Evolutionary conservation across 2,888 invertebrate species (phyloP), one percentile per base, ranked within the genome.

Genomic region (Drosophila histrio): DNA sequence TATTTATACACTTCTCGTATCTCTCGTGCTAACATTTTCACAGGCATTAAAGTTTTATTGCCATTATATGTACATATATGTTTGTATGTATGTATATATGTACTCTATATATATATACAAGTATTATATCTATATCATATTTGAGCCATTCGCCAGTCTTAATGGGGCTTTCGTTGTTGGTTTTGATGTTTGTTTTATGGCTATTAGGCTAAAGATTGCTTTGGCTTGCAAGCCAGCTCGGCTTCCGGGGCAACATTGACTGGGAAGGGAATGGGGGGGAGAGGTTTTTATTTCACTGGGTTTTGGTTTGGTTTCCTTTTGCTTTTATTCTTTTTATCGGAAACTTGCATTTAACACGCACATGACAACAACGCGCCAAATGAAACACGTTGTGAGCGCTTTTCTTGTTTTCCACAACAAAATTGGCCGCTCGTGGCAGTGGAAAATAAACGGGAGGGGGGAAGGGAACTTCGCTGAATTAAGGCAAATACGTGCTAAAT

Each of bases 281-380:
- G n/a, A 17, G 4, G 3, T n/a, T 39, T 39, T 21, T 21, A 39
- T 26, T 39, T 38, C 22, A 21, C 22, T 49, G 22, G 32, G 24
- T 36, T 50, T 19, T 47, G 7, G 21, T 8, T 41, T 24, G 15
- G 57, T 61, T 53, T 58, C 36, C 49, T 65, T 49, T 22, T 38
- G 34, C 39, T 65, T 65, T 30, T 30, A 58, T 66, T 65, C 64
- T 58, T 65, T 75, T 66, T 70, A 73, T 75, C 66, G 72, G 56
- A 79, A 84, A 83, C 81, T 85, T 79, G 77, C 81, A 72, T 83
- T 81, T 58, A 67, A 63, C 84, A 84, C 84, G 83, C 84, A 79
- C 82, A 77, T 84, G 82, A 66, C 72, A 65, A 70, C 75, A 67
- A 59, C 56, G 54, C n/a, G 17, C 39, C 38, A 52, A 59, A 57